These are phyloP conservation scores for Tokudaia muenninki DNA, from an alignment of 2,797 vertebrate genomes.

Conservation along the genomic window DNA sequence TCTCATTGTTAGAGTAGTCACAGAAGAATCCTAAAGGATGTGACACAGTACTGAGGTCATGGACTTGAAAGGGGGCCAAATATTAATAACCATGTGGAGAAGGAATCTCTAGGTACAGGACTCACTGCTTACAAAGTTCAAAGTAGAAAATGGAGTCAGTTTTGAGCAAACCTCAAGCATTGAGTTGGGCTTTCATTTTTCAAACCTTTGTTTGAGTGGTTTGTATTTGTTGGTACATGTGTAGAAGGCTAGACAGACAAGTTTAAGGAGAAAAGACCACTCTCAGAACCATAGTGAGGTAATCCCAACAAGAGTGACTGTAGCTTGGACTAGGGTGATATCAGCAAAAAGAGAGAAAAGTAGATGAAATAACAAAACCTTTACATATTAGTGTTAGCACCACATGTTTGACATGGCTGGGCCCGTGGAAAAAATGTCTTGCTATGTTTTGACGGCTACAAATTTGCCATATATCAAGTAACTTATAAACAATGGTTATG, in stretches of 20 bases:
- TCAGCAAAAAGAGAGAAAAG: neutral
- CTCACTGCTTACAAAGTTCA: neutral
- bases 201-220: neutral
- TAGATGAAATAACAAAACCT: neutral
- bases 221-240: neutral
- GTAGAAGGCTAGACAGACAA: neutral
- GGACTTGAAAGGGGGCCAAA: neutral
- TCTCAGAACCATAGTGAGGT: neutral
- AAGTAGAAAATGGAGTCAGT: neutral
- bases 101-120: neutral
- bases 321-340: neutral
- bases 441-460: neutral
- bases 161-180: neutral
- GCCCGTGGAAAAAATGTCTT: neutral
- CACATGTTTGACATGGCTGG: neutral
- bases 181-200: neutral
- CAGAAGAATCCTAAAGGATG: neutral
- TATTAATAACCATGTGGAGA: neutral
- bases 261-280: neutral
- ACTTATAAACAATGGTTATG: neutral
- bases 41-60: neutral
- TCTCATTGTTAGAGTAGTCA: neutral
- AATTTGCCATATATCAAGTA: neutral
- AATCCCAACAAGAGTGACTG: neutral
- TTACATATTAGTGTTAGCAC: conserved; percentile 4